Conservation (phyloP, 1,140 invertebrate species). For the Heliconius congener region DNA sequence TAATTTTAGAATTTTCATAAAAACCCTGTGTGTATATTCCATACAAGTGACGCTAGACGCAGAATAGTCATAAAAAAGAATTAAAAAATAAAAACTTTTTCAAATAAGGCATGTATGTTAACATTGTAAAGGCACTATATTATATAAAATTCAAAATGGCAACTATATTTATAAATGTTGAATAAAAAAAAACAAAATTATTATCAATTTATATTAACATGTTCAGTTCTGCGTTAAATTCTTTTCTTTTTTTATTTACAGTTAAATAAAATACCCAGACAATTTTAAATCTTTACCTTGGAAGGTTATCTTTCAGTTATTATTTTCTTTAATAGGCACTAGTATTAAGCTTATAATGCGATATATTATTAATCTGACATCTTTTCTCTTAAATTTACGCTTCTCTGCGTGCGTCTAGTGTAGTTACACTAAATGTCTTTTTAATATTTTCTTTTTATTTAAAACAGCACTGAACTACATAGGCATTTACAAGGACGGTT, state of each 20-base stretch:
- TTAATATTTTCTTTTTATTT: not conserved
- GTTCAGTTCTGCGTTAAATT: too few species aligned
- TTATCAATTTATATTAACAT: too few species aligned
- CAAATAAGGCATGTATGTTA: constrained; percentile 5
- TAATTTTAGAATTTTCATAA: not conserved
- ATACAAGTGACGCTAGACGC: not conserved
- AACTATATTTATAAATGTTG: not conserved
- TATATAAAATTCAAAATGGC: not conserved
- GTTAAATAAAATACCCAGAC: too few species aligned
- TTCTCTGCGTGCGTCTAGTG: not conserved
- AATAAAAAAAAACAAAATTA: not conserved
- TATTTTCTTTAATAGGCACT: not conserved
- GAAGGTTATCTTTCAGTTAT: not conserved
- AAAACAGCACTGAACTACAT: constrained; percentile 9
- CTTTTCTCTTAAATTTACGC: not conserved
- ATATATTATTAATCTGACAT: not conserved
- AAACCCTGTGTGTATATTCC: not conserved
- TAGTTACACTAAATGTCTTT: not conserved
- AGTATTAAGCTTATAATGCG: not conserved
- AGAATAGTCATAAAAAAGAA: not conserved
- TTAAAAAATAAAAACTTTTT: not conserved
- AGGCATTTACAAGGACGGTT: constrained; percentile 28
- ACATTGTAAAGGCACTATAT: constrained; percentile 7
- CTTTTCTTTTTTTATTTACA: too few species aligned
- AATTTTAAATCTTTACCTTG: too few species aligned